These are phyloP conservation scores for Nemoura dubitans DNA, from an alignment of 2,888 invertebrate species.

Conservation along the genomic window DNA sequence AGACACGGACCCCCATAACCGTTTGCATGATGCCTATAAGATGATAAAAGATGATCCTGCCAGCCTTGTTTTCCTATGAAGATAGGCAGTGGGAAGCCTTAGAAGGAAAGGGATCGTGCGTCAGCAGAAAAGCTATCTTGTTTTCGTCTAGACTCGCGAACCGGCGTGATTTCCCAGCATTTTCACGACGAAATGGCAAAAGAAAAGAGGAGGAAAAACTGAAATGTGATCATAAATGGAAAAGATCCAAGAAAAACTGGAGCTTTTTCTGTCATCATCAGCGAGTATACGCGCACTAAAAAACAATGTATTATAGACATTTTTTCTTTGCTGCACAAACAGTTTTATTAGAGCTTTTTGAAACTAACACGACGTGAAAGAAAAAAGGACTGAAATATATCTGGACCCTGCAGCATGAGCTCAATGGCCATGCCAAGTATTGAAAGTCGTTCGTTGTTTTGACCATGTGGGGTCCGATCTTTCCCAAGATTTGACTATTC, in stretches of 20 bases:
- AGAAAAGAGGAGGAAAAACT: not conserved
- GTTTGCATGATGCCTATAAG: not conserved
- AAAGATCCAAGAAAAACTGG: not conserved
- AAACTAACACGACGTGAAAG: no score
- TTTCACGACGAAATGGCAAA: not conserved
- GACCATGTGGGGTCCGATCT: no score
- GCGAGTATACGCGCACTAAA: no score
- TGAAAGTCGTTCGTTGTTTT: no score
- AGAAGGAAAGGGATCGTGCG: not conserved
- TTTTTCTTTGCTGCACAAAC: no score
- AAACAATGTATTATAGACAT: no score
- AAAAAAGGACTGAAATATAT: no score
- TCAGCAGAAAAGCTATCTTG: not conserved
- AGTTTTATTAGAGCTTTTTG: no score
- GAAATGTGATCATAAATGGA: not conserved
- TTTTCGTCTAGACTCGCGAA: not conserved
- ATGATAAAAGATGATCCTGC: slow-evolving; percentile 8
- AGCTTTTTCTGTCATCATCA: not conserved
- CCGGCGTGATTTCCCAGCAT: not conserved
- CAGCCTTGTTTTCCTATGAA: not conserved
- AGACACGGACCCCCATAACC: not conserved
- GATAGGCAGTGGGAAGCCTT: not conserved
- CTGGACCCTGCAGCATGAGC: no score
- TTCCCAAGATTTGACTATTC: no score
- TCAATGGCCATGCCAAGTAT: no score